Base-by-base conservation (phyloP, 2,113 vertebrate species). In the Antigone vipio region DNA sequence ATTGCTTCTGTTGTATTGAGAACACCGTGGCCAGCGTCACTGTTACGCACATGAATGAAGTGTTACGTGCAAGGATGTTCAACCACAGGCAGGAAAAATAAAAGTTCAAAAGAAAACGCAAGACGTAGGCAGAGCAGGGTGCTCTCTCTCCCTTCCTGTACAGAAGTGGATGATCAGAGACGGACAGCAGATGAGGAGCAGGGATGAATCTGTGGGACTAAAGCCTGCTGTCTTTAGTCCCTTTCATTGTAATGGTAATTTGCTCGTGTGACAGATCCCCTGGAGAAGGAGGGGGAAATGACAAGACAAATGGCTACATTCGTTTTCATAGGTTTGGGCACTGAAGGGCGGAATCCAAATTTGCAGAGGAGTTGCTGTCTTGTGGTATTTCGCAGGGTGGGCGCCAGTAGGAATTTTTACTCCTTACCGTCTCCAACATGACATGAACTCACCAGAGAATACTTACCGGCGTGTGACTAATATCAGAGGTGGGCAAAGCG, bases 41-140 rank as follows among this genome's bases (percentile, higher is more conserved):
- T 50, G 26, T 56, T 66, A 56, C 1, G 0, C 34, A 35, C 52
- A 35, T 12, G 8, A 62, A 73, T 66, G n/a, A 60, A 68, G 85
- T 24, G 45, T 18, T 55, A 10, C 1, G 5, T 22, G 30, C 40
- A 67, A 89, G 55, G 24, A 55, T 0, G 0, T 50, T 82, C 69
- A 91, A 34, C 40, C 66, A 82, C 80, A 81, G 53, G 49, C 86
- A 89, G 86, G 86, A 92, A 95, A 96, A 93, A 89, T 40, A 77
- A 55, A 95, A 85, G 73, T 84, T 94, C 74, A 72, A 79, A 78
- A 55, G 84, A 79, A 92, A 91, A 81, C 5, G 26, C 38, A 21
- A 44, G 34, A 55, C 9, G 2, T 35, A 47, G 35, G 44, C 80
- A 81, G 68, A 82, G 26, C 20, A 73, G 38, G 12, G 50, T n/a